Evolutionary conservation across 2,888 invertebrate genomes (phyloP).

Genomic region (Digitonthophagus gazella): DNA sequence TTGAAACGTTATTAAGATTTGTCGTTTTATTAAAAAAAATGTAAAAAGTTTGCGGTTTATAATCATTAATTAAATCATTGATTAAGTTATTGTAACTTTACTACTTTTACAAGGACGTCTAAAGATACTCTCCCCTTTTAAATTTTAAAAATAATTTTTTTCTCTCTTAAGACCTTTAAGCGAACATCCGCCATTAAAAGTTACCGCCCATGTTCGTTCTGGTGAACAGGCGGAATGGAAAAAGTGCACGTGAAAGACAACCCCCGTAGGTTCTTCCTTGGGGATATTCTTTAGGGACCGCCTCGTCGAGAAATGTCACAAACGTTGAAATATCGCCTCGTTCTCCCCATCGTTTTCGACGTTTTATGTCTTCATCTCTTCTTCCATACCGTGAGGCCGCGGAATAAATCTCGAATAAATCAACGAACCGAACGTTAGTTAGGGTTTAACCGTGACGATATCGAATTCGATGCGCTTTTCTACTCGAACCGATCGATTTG

Average conservation of each 20-base stretch:
- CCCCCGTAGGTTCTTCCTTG: no score
- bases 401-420: not conserved
- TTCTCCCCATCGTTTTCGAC: not conserved
- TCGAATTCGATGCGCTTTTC: not conserved
- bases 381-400: not conserved
- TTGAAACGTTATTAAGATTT: no score
- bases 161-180: not conserved
- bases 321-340: not conserved
- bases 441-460: not conserved
- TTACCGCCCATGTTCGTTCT: not conserved
- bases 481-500: not conserved
- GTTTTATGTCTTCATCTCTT: not conserved
- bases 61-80: no score
- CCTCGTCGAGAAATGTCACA: not conserved
- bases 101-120: no score
- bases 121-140: no score
- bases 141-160: no score
- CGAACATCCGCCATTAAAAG: not conserved
- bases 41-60: no score
- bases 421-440: not conserved
- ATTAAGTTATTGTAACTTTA: no score
- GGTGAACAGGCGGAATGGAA: not conserved
- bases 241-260: not conserved
- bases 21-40: no score
- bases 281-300: not conserved